Conservation (phyloP, 2,888 invertebrate genomes). For the Meganola albula region DNA sequence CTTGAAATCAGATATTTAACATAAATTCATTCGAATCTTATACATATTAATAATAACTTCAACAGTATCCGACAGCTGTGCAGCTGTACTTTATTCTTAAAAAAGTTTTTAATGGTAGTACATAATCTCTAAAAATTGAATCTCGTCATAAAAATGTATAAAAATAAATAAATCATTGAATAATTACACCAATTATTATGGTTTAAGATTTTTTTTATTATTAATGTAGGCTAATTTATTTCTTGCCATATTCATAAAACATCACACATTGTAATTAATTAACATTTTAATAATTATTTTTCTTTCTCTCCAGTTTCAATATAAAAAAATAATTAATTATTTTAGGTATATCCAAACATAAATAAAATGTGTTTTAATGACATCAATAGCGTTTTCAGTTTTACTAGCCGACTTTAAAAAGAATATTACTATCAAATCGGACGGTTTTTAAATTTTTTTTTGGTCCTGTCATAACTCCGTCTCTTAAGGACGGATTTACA, state of each 20-base stretch:
- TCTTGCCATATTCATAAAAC: constrained; percentile 34
- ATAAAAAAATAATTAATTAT: neutral
- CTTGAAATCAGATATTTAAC: too few relatives aligned
- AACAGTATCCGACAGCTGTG: too few relatives aligned
- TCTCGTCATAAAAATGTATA: neutral
- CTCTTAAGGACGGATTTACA: too few relatives aligned
- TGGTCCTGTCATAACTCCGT: too few relatives aligned
- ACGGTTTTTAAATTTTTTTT: neutral
- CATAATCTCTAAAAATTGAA: neutral
- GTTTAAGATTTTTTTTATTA: too few relatives aligned
- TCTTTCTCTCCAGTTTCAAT: neutral
- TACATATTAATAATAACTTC: neutral
- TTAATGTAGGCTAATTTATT: constrained; percentile 22
- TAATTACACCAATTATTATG: too few relatives aligned
- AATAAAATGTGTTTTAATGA: neutral
- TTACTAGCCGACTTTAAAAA: neutral
- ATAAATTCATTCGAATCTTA: neutral
- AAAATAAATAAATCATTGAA: too few relatives aligned
- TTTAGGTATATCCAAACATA: neutral
- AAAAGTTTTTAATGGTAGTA: neutral
- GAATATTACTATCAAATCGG: neutral
- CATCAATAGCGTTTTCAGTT: neutral
- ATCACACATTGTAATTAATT: constrained; percentile 26
- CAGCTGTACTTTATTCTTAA: neutral
- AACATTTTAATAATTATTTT: constrained; percentile 14